Percentiles rank a stretch among this genome's conserved stretches.
Evolutionary conservation across 1,140 invertebrate species (phyloP).

Genomic region (Drosophila insularis): DNA sequence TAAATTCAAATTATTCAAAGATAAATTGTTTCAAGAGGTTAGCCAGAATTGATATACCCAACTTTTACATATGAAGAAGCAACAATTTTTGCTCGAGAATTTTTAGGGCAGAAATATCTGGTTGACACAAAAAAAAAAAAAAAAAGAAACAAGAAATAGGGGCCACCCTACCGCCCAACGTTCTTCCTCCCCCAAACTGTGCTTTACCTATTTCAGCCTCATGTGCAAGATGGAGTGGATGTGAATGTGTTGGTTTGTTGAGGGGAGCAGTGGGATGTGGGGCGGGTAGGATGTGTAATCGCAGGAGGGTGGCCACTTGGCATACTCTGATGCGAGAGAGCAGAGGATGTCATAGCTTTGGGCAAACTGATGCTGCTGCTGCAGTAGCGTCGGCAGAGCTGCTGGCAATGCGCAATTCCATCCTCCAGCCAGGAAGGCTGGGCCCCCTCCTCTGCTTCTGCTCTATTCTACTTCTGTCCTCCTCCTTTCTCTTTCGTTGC

Average conservation of each 20-base stretch:
- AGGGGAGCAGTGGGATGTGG: background rate
- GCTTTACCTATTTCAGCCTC: background rate
- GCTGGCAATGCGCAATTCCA: conserved; percentile 54
- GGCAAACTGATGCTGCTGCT: conserved; percentile 30
- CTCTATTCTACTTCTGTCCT: background rate
- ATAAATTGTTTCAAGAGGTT: no score
- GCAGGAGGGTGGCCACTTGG: conserved; percentile 48
- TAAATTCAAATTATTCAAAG: no score
- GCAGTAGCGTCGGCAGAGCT: conserved; percentile 38
- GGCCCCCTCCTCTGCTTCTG: background rate
- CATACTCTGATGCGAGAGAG: conserved; percentile 33
- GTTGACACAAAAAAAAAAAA: conserved; percentile 30
- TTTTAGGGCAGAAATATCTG: conserved; percentile 51
- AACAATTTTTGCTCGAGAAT: conserved; percentile 23
- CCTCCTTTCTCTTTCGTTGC: conserved; percentile 9
- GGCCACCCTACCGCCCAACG: background rate
- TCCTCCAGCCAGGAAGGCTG: background rate
- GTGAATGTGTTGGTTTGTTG: background rate
- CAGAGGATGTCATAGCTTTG: conserved; percentile 59
- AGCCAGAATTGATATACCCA: background rate
- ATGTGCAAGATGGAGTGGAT: conserved; percentile 5
- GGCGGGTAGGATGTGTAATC: conserved; percentile 27
- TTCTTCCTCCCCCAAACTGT: background rate
- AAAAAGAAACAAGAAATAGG: conserved; percentile 15
- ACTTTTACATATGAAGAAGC: background rate